A percentile compares a stretch with the other conserved stretches of the same genome.
These are phyloP conservation scores for Parazoanthus atlanticus DNA, from an alignment of 92 coral and sea anemone genomes.

Conservation along the genomic window DNA sequence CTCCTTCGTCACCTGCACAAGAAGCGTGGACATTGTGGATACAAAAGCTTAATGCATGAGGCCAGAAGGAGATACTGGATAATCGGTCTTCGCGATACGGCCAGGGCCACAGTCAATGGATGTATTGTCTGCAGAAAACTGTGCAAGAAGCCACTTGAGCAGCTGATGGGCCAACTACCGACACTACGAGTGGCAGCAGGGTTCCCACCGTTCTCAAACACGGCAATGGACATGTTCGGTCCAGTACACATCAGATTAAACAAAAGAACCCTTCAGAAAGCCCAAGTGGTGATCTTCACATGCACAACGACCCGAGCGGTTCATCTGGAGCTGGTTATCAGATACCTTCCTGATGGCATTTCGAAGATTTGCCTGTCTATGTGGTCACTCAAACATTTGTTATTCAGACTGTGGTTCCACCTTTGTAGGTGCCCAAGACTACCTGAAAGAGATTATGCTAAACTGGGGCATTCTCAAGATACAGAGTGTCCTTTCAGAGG, in stretches of 20 bases:
- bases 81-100: slow-evolving; percentile 44
- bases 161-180: slow-evolving; percentile 64
- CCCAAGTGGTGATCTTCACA: slow-evolving; percentile 53
- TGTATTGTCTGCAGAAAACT: slow-evolving; percentile 47
- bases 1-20: slow-evolving; percentile 28
- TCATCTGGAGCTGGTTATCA: slow-evolving; percentile 59
- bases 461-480: no score
- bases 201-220: slow-evolving; percentile 57
- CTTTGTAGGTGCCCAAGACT: no score
- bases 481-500: no score
- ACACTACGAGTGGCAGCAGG: slow-evolving; percentile 53
- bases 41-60: slow-evolving; percentile 63
- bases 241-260: slow-evolving; percentile 58
- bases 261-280: slow-evolving; percentile 54
- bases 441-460: no score
- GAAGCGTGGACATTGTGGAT: slow-evolving; percentile 45
- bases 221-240: slow-evolving; percentile 65
- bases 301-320: slow-evolving; percentile 58
- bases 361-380: no score
- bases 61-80: slow-evolving; percentile 65
- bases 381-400: no score
- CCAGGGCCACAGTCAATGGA: slow-evolving; percentile 16
- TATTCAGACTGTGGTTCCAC: no score
- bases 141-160: slow-evolving; percentile 47
- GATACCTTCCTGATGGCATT: no score